Percentiles rank a stretch among this genome's conserved stretches.
Evolutionary conservation across 1,140 invertebrate genomes (phyloP).

Genomic region (Temnothorax nylanderi): DNA sequence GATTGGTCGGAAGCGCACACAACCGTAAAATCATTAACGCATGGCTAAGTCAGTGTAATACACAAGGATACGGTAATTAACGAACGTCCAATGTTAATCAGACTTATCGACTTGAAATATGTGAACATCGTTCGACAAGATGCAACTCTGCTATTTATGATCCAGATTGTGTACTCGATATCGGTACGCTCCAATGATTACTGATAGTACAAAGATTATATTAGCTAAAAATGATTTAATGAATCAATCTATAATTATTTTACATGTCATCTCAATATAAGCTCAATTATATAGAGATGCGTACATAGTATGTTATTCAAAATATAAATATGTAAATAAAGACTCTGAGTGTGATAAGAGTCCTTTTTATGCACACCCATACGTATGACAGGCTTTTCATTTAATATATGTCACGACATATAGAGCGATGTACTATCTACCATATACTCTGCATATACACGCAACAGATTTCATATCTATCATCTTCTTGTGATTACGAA

Average conservation of each 20-base stretch:
- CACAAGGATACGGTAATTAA: constrained; percentile 69
- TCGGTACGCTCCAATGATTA: neutral
- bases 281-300: neutral
- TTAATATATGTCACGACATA: constrained; percentile 5
- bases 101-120: constrained; percentile 70
- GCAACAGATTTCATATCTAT: neutral
- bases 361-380: constrained; percentile 13
- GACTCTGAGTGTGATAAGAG: neutral
- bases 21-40: constrained; percentile 74
- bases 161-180: constrained; percentile 43
- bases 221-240: neutral
- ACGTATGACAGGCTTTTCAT: neutral
- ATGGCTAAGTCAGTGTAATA: constrained; percentile 70
- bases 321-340: neutral
- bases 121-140: constrained; percentile 60
- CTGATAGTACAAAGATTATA: constrained; percentile 11
- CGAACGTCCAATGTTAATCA: constrained; percentile 74
- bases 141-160: constrained; percentile 34
- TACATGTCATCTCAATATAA: neutral
- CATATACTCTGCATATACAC: neutral
- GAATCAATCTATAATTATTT: neutral
- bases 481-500: neutral
- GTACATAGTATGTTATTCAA: neutral
- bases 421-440: neutral
- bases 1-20: constrained; percentile 63